Base-by-base conservation (phyloP, 2,113 vertebrate species). In the Pseudopodoces humilis region DNA sequence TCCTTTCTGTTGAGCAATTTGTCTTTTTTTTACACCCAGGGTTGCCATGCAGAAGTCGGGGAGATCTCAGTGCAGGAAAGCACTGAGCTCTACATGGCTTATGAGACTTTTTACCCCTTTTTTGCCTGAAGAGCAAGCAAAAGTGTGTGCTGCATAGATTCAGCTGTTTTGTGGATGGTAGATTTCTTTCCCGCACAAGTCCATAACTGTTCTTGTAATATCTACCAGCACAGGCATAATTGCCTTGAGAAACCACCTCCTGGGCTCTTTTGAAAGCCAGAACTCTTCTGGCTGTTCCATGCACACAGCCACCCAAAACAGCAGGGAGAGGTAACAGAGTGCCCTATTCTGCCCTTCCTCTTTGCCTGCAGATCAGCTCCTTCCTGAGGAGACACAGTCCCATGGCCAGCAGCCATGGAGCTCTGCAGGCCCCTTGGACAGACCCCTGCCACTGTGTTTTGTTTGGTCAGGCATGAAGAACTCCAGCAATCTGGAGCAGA, bases 341-440 rank as follows among this genome's bases (percentile, higher is more conserved):
- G 19, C 22, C 15, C 5, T 43, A 3, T 41, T 44, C 58, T 72
- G 28, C 37, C 25, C 46, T 56, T 91, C 41, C 16, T 5, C 1
- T 72, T 50, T 2, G 0, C 18, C 4, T 43, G 13, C 27, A 8
- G 19, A 6, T 28, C 22, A 31, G 6, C 19, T 31, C 10, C 46
- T 83, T 88, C 47, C 35, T 1, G 2, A 82, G 33, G 58, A 16
- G 27, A 52, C 7, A 4, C 30, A 49, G 13, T 37, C 24, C 39
- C 0, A 0, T 28, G 11, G 31, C 23, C 43, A 33, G 46, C 0
- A 3, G 37, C 19, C 3, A 0, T 23, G 37, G 56, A 81, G 35
- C 24, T 55, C 33, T 89, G 59, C 25, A 88, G n/a, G 4, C 8
- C 16, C 21, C 15, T 37, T 37, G 67, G 50, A 50, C 59, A 80